phyloP scores from a whole-genome alignment of 2,797 vertebrate genomes.

The Parauchenoglanis ngamensis region DNA sequence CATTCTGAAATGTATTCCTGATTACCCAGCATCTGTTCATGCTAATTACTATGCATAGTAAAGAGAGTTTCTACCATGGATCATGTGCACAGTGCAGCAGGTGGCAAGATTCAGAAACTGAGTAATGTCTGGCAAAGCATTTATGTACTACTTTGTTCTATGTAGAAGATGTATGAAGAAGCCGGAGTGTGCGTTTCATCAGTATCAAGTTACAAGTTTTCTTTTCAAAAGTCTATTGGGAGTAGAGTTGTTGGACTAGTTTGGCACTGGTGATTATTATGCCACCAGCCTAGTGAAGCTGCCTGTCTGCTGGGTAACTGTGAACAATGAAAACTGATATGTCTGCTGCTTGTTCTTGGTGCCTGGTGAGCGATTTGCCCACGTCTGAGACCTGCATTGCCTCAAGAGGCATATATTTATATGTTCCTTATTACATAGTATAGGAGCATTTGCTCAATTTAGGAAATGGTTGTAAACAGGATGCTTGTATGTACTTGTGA shows the following conservation, averaged over 20 bases:
- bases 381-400: neutral
- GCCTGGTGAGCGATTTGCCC: neutral
- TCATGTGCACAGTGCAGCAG: neutral
- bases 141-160: neutral
- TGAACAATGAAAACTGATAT: neutral
- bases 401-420: neutral
- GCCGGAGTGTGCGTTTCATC: neutral
- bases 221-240: neutral
- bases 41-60: neutral
- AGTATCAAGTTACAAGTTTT: neutral
- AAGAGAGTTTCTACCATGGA: neutral
- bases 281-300: neutral
- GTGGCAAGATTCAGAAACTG: neutral
- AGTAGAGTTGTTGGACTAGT: neutral
- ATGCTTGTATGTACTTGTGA: neutral
- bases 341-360: conserved; percentile 3
- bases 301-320: neutral
- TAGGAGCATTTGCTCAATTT: neutral
- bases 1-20: neutral
- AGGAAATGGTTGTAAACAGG: neutral
- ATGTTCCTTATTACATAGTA: neutral
- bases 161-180: neutral
- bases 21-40: neutral
- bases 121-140: neutral
- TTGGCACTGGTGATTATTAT: conserved; percentile 1